Evolutionary conservation across 2,888 invertebrate genomes (phyloP).

Genomic region (Rutpela maculata): DNA sequence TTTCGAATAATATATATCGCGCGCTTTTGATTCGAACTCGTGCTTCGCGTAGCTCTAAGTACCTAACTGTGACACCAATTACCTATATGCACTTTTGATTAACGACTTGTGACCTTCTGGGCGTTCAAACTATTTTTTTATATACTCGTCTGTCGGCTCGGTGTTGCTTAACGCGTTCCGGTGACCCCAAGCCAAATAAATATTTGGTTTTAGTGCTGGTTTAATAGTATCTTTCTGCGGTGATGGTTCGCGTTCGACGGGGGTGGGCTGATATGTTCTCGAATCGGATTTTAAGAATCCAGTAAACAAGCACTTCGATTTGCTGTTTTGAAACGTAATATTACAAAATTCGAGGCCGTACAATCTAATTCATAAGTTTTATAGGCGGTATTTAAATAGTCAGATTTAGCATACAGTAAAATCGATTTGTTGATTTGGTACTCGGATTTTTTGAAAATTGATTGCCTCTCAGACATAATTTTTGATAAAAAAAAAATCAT

Average conservation of each 20-base stretch:
- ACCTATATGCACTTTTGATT: constrained; percentile 50
- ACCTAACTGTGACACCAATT: constrained; percentile 46
- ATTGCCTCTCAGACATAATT: too few species aligned
- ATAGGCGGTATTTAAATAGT: too few species aligned
- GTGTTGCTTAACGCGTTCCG: background rate
- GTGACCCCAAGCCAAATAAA: constrained; percentile 1
- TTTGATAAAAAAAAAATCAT: too few species aligned
- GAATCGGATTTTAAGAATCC: background rate
- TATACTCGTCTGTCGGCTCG: background rate
- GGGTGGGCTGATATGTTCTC: background rate
- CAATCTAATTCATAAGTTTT: too few species aligned
- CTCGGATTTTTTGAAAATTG: too few species aligned
- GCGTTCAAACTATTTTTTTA: constrained; percentile 33
- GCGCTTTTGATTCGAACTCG: background rate
- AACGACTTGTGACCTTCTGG: constrained; percentile 46
- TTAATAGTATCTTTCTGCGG: background rate
- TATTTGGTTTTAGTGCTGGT: background rate
- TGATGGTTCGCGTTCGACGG: background rate
- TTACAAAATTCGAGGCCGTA: too few species aligned
- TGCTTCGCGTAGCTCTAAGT: background rate
- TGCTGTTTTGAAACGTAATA: too few species aligned
- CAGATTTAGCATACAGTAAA: too few species aligned
- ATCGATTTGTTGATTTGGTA: too few species aligned
- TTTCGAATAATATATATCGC: background rate
- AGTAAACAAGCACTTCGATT: too few species aligned